Percentiles rank a stretch among this genome's conserved stretches.
phyloP scores from a whole-genome alignment of 53 echinoderm and acorn worm species.

The Antedon mediterranea region DNA sequence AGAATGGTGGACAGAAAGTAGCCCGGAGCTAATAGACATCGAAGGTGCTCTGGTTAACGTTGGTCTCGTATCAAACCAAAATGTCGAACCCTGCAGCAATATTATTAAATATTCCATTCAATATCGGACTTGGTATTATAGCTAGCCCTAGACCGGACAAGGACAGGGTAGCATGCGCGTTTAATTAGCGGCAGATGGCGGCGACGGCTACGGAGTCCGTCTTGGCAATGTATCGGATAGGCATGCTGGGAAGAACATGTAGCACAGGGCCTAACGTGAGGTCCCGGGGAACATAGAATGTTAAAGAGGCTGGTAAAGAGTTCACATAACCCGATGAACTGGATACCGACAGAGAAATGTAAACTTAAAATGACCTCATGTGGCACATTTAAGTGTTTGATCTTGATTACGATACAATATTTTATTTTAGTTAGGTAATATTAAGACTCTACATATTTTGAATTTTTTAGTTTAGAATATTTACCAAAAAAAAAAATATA shows the following conservation, averaged over 20 bases:
- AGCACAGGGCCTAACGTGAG: not conserved
- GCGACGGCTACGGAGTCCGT: not conserved
- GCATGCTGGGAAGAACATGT: not conserved
- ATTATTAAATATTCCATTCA: not conserved
- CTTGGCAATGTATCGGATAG: not conserved
- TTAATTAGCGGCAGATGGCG: not conserved
- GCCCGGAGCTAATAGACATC: not conserved
- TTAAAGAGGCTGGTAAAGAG: not conserved
- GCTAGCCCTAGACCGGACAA: not conserved
- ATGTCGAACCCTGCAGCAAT: not conserved
- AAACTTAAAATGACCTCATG: not conserved
- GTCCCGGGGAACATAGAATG: not conserved
- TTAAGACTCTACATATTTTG: no score
- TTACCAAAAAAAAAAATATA: no score
- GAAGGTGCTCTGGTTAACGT: not conserved
- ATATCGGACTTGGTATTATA: not conserved
- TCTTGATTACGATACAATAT: no score
- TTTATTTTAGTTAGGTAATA: no score
- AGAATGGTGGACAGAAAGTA: not conserved
- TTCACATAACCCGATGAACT: not conserved
- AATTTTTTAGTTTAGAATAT: no score
- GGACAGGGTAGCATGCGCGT: not conserved
- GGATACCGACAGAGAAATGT: conserved; percentile 1
- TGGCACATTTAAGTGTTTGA: not conserved
- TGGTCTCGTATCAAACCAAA: not conserved